These are phyloP conservation scores for Paraplagusia blochii DNA, from an alignment of 2,113 vertebrate species.

Conservation along the genomic window DNA sequence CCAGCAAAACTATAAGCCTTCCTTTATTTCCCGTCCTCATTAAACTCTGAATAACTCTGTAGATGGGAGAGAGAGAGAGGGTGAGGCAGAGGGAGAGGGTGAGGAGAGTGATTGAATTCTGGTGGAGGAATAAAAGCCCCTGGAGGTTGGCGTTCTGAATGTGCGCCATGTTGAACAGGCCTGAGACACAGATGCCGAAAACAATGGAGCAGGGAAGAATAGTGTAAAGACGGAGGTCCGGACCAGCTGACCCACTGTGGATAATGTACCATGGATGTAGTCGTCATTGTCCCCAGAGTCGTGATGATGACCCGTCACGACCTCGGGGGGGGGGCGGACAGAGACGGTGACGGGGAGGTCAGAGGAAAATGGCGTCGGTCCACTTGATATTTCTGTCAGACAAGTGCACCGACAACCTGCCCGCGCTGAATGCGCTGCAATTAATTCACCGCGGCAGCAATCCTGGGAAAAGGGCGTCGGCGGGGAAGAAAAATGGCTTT, in stretches of 20 bases:
- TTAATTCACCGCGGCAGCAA: constrained; percentile 44
- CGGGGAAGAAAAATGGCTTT: constrained; percentile 60
- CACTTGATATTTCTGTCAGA: constrained; percentile 57
- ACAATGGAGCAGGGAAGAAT: constrained; percentile 52
- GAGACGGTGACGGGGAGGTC: constrained; percentile 40
- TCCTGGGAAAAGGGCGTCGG: constrained; percentile 36
- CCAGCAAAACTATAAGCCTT: constrained; percentile 58
- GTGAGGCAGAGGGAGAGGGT: not conserved
- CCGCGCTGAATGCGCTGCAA: constrained; percentile 49
- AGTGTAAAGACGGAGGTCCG: constrained; percentile 38
- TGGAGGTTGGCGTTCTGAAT: constrained; percentile 63
- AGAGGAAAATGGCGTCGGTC: constrained; percentile 37
- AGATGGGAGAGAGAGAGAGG: constrained; percentile 31
- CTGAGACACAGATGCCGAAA: constrained; percentile 47
- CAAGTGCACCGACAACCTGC: constrained; percentile 40
- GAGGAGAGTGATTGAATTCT: constrained; percentile 59
- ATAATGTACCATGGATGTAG: constrained; percentile 55
- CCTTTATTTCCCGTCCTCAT: constrained; percentile 60
- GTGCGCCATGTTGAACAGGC: constrained; percentile 58
- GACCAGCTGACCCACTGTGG: constrained; percentile 54
- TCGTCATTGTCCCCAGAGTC: constrained; percentile 50
- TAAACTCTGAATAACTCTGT: constrained; percentile 68
- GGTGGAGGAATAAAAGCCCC: constrained; percentile 58
- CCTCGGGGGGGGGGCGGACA: constrained; percentile 20
- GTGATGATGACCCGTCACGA: constrained; percentile 43